Evolutionary conservation across 2,113 vertebrate species (phyloP).

Genomic region (Petrocephalus microphthalmus): DNA sequence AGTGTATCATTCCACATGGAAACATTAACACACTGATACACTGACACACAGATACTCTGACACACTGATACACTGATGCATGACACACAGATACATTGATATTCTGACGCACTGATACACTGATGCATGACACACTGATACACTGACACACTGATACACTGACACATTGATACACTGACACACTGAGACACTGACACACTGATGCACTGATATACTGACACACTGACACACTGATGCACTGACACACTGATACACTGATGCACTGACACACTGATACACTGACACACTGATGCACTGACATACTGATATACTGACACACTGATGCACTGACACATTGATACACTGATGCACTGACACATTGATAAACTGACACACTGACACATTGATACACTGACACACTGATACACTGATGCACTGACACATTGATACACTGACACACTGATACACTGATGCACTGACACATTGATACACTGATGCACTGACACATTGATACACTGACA

Average conservation of each 20-base stretch:
- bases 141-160: slow-evolving; percentile 24
- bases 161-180: neutral
- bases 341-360: too few species aligned
- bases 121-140: slow-evolving; percentile 39
- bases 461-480: neutral
- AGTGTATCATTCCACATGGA: slow-evolving; percentile 55
- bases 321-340: neutral
- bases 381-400: slow-evolving; percentile 42
- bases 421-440: neutral
- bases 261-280: neutral
- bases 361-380: neutral
- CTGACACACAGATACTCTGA: neutral
- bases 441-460: too few species aligned
- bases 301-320: neutral
- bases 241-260: too few species aligned
- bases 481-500: neutral
- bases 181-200: neutral
- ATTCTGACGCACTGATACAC: neutral
- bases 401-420: neutral
- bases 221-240: too few species aligned
- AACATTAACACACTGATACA: neutral
- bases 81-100: too few species aligned
- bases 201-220: neutral
- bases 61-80: neutral
- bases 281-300: neutral